Base-by-base conservation (phyloP, 2,888 invertebrate species). In the Drosophila prostipennis region DNA sequence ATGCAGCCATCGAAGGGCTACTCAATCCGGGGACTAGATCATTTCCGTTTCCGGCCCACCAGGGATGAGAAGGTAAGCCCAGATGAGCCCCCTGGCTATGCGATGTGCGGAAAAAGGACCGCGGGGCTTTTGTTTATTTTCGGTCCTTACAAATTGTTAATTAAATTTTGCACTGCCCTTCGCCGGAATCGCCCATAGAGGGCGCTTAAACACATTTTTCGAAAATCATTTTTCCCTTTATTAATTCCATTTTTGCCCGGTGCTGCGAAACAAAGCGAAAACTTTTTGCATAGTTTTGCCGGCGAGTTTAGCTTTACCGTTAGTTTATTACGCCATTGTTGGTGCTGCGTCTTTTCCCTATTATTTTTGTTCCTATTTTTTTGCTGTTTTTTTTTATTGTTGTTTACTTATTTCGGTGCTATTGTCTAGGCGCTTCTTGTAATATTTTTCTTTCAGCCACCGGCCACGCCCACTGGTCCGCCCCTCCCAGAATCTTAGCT, bases 281-380 rank as follows among this genome's bases (percentile, higher is more conserved):
- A 76, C 51, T 65, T 71, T 72, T 48, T 51, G 72, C 76, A 69
- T 81, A 75, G 72, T 80, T 81, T 68, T 63, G 69, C 49, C 51
- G 37, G 49, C 42, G 79, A 86, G 64, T 75, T 86, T 80, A 58
- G 68, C 84, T 79, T 65, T 55, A 46, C 64, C 70, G 74, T 64
- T 77, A 86, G 88, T 82, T 88, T 88, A 88, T 88, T 88, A 80
- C 72, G 83, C 71, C 54, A 73, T 88, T 86, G 83, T 82, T 79
- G 54, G 40, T 59, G 49, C 16, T 49, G 64, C 32, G 26, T 37
- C 40, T 68, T 36, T 46, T 39, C 42, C 34, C 11, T 26, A 19
- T 36, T 51, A 37, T 34, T 13, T 39, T 36, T 36, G 5, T 63
- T 60, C 29, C 72, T 60, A 37, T 71, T 55, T 59, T 19, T 11